A percentile compares a stretch with the other conserved stretches of the same genome.
Evolutionary conservation across 2,888 invertebrate genomes (phyloP).

Genomic region (Parelbella ahira): DNA sequence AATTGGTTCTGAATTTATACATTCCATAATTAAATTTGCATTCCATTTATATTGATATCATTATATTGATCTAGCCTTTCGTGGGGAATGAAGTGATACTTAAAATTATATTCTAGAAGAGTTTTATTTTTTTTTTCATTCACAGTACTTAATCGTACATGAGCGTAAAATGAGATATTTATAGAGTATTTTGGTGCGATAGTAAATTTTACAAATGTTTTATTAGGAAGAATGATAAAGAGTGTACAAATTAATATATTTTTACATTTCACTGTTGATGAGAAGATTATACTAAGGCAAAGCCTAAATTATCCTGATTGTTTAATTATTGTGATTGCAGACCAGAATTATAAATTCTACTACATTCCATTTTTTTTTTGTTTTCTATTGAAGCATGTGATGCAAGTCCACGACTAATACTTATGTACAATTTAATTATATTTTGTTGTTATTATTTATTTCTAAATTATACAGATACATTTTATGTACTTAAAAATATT

Average conservation of each 20-base stretch:
- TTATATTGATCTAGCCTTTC: conserved; percentile 48
- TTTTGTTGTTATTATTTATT: conserved; percentile 47
- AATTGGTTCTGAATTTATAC: conserved; percentile 27
- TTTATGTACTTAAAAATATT: conserved; percentile 40
- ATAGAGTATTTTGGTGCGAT: conserved; percentile 78
- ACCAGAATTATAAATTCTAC: conserved; percentile 77
- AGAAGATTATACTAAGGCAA: conserved; percentile 67
- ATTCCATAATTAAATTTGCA: conserved; percentile 35
- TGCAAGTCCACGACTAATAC: conserved; percentile 79
- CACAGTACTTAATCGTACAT: conserved; percentile 62
- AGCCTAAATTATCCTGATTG: conserved; percentile 74
- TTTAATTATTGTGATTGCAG: conserved; percentile 74
- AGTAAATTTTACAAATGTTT: conserved; percentile 77
- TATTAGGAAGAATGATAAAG: conserved; percentile 62
- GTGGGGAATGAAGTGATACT: conserved; percentile 68
- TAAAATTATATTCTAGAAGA: conserved; percentile 51
- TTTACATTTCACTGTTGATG: conserved; percentile 77
- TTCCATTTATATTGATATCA: conserved; percentile 18
- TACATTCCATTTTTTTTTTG: conserved; percentile 72
- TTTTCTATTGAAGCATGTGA: conserved; percentile 68
- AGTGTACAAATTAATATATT: conserved; percentile 80
- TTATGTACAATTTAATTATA: conserved; percentile 43
- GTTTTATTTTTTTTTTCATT: conserved; percentile 60
- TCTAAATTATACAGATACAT: conserved; percentile 43
- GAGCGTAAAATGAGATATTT: conserved; percentile 54